phyloP scores from a whole-genome alignment of 2,797 vertebrate species.

The Pteronotus mesoamericanus region DNA sequence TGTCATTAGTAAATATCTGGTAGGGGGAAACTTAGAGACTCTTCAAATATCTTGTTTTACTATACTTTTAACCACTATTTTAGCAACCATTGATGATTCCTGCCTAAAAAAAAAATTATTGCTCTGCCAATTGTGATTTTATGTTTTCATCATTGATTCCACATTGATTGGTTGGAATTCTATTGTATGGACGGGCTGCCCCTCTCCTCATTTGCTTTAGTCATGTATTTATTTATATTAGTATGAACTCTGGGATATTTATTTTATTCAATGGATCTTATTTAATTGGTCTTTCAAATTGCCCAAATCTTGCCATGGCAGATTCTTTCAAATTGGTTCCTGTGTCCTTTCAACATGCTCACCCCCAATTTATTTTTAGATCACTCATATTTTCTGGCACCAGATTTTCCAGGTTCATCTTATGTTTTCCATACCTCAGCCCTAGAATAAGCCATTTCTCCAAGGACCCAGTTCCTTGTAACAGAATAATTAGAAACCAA shows the following conservation, averaged over 20 bases:
- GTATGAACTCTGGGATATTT: not conserved
- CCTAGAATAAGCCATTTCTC: not conserved
- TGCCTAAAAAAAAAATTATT: not conserved
- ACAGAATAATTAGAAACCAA: conserved; percentile 21
- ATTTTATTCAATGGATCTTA: not conserved
- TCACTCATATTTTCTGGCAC: not conserved
- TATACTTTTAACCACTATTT: not conserved
- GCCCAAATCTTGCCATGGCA: not conserved
- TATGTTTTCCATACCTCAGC: not conserved
- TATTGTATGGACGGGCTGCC: not conserved
- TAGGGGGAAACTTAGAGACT: not conserved
- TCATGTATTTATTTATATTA: not conserved
- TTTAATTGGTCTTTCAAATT: not conserved
- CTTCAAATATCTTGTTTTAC: not conserved
- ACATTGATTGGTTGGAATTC: not conserved
- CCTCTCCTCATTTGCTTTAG: not conserved
- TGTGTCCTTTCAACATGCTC: not conserved
- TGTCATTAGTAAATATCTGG: too few relatives aligned
- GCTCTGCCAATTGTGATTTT: not conserved
- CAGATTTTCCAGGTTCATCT: not conserved
- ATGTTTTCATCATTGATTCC: not conserved
- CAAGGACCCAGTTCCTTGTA: not conserved
- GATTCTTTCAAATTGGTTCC: not conserved
- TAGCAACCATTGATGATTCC: not conserved
- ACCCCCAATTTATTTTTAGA: not conserved